Evolutionary conservation across 1,140 invertebrate species (phyloP), one percentile per base, ranked within the genome.

Genomic region (Conus ventricosus): DNA sequence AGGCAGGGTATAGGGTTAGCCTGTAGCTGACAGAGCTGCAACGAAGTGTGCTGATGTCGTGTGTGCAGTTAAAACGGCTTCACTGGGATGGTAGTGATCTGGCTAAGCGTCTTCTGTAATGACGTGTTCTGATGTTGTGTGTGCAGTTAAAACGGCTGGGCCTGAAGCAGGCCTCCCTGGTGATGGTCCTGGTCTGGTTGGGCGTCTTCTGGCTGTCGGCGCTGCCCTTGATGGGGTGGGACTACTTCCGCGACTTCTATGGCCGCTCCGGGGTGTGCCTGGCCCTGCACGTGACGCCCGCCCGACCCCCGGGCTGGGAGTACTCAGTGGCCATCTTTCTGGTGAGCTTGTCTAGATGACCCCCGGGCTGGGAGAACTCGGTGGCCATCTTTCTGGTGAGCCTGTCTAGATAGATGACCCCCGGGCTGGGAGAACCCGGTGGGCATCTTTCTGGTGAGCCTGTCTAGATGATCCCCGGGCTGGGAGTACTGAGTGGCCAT

Each of bases 391-490:
- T 96, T 92, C 92, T 96, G 8, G 96, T 87, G 25, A 78, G 85
- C 39, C 39, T 39, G 39, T 39, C 39, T 39, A 39, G 39, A 39
- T 39, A 39, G 39, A 39, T 39, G 95, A 87, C 96, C 95, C 0
- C 95, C 93, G 85, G 96, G 96, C n/a, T 96, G 96, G 96, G 96
- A 96, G 91, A 96, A 96, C 91, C 96, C 96, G 0, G 96, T 96
- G 15, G 96, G 96, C 90, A 94, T 96, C 8, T 96, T 96, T 92
- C 92, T 96, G 7, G 96, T 86, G 23, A 76, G 85, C 78, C 96
- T 96, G 5, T 95, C 95, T 13, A 95, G 95, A 80, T 95, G 95
- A 87, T 96, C 95, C 0, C 95, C 93, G 85, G 96, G 96, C n/a
- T 96, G 96, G 96, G 96, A 96, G 91, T 96, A 96, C 91, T 96